Percentiles rank a stretch among this genome's conserved stretches.
These are phyloP conservation scores for Dromaius novaehollandiae DNA, from an alignment of 2,113 vertebrate genomes.

Conservation along the genomic window DNA sequence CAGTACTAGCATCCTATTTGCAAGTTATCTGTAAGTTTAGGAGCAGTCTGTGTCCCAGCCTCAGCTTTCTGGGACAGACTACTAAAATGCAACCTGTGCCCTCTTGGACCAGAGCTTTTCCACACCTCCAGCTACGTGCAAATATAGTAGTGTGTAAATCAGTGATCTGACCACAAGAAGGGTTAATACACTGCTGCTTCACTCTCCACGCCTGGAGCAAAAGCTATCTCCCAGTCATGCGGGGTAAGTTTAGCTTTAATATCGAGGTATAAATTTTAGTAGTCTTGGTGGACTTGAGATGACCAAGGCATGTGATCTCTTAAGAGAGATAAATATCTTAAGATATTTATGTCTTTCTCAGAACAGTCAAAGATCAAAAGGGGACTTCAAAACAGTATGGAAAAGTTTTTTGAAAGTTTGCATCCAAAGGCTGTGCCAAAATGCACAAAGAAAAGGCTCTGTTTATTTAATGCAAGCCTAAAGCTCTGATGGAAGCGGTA, in stretches of 20 bases:
- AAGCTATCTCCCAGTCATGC: background rate
- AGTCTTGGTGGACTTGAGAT: background rate
- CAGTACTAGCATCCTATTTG: background rate
- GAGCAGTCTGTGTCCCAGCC: background rate
- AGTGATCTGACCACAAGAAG: background rate
- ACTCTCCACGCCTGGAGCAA: background rate
- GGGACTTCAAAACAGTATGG: background rate
- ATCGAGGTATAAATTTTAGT: background rate
- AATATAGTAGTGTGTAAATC: background rate
- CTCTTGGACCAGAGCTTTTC: background rate
- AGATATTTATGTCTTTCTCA: background rate
- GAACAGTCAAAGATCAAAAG: background rate
- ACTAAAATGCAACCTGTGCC: background rate
- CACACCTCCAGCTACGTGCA: background rate
- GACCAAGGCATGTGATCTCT: background rate
- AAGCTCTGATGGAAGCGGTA: rapidly evolving
- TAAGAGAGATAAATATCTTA: too few relatives aligned
- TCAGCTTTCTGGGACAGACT: background rate
- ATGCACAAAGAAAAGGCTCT: background rate
- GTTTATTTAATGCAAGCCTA: background rate
- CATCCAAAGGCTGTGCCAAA: background rate
- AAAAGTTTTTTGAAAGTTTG: background rate
- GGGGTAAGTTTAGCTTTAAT: background rate
- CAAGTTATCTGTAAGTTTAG: background rate
- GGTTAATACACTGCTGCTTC: background rate